These are phyloP conservation scores for Xenops minutus DNA, from an alignment of 2,797 vertebrate species.

Conservation along the genomic window DNA sequence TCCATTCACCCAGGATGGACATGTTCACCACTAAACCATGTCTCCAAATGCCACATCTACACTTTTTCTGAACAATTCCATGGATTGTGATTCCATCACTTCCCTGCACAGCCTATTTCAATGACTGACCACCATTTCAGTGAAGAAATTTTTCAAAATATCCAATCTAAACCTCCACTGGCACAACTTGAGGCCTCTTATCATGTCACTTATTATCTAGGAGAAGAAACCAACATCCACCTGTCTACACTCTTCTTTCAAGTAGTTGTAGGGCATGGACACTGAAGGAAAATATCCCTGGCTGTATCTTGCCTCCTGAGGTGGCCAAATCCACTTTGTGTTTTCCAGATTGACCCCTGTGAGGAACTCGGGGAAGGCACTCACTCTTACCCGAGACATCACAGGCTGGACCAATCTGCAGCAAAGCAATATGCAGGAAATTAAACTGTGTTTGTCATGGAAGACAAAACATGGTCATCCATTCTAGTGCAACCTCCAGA, in stretches of 20 bases:
- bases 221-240: neutral
- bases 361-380: neutral
- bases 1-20: neutral
- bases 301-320: neutral
- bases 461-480: neutral
- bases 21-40: neutral
- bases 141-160: neutral
- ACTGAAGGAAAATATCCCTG: neutral
- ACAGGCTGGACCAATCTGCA: conserved; percentile 8
- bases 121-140: neutral
- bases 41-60: neutral
- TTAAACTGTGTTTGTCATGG: neutral
- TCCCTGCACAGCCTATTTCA: neutral
- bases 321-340: neutral
- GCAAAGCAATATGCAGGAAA: neutral
- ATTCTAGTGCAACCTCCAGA: conserved; percentile 27
- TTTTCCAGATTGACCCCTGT: neutral
- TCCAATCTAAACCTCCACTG: neutral
- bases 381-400: neutral
- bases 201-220: fast-evolving
- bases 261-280: neutral
- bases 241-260: neutral
- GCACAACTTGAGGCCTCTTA: neutral
- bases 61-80: neutral
- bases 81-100: neutral